Evolutionary conservation across 2,797 vertebrate species (phyloP).

Genomic region (Myotis findleyi): DNA sequence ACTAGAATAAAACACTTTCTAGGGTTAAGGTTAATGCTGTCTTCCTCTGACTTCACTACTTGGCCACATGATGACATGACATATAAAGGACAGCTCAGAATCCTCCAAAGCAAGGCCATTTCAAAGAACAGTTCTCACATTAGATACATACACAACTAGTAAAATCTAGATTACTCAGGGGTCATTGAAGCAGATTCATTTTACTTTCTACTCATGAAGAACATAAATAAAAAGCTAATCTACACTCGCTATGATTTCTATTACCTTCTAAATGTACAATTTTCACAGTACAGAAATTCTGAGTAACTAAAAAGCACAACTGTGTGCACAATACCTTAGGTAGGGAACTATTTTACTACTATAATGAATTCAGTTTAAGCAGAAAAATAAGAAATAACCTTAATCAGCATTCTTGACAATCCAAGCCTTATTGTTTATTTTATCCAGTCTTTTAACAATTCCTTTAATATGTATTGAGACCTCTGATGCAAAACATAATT

Average conservation of each 20-base stretch:
- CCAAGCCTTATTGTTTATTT: background rate
- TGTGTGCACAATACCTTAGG: background rate
- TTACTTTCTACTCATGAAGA: constrained; percentile 4
- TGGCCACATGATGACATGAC: background rate
- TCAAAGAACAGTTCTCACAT: background rate
- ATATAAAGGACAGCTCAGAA: background rate
- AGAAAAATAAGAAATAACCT: background rate
- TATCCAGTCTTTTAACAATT: background rate
- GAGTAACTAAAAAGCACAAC: background rate
- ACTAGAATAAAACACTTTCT: background rate
- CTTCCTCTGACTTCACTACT: background rate
- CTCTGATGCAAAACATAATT: background rate
- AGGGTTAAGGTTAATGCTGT: background rate
- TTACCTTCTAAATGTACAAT: background rate
- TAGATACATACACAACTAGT: background rate
- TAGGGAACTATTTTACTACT: background rate
- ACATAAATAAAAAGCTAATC: background rate
- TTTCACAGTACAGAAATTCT: background rate
- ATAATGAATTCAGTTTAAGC: background rate
- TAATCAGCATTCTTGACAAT: background rate
- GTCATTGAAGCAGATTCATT: background rate
- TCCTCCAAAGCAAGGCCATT: background rate
- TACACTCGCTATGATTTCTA: background rate
- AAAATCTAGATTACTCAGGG: background rate
- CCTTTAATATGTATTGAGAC: background rate